These are phyloP conservation scores for Cuculus canorus DNA, from an alignment of 2,797 vertebrate genomes.

Conservation along the genomic window DNA sequence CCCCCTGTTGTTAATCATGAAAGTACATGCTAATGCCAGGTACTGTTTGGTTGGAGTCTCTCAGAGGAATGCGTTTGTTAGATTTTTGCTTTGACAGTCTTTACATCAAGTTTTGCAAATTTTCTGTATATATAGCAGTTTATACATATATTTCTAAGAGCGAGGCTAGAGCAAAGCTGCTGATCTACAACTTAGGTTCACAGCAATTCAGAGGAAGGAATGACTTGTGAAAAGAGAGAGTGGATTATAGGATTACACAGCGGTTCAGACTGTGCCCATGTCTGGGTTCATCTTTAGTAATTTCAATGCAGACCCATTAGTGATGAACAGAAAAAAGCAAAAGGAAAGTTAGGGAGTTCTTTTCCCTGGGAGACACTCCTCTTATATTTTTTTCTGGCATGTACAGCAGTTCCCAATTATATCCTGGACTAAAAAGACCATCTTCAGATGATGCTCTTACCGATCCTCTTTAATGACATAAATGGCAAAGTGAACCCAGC, in stretches of 20 bases:
- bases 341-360: neutral
- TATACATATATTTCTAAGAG: neutral
- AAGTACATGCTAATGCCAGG: slow-evolving; percentile 70
- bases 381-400: slow-evolving; percentile 36
- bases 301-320: slow-evolving; percentile 33
- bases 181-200: neutral
- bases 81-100: slow-evolving; percentile 48
- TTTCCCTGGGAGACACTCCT: neutral
- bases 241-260: slow-evolving; percentile 71
- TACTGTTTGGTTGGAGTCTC: slow-evolving; percentile 60
- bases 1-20: slow-evolving; percentile 73
- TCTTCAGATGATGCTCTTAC: slow-evolving; percentile 37
- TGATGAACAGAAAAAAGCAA: neutral
- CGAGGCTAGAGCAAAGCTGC: neutral
- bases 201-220: slow-evolving; percentile 33
- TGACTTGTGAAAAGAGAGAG: slow-evolving; percentile 51
- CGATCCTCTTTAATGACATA: slow-evolving; percentile 57
- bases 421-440: slow-evolving; percentile 32
- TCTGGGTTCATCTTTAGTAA: slow-evolving; percentile 25
- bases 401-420: slow-evolving; percentile 65
- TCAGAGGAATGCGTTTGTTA: slow-evolving; percentile 48
- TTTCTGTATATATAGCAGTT: neutral
- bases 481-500: slow-evolving; percentile 55
- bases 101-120: slow-evolving; percentile 16
- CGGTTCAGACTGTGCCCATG: slow-evolving; percentile 24